phyloP scores from a whole-genome alignment of 2,888 invertebrate species.

The Lymantria dispar region DNA sequence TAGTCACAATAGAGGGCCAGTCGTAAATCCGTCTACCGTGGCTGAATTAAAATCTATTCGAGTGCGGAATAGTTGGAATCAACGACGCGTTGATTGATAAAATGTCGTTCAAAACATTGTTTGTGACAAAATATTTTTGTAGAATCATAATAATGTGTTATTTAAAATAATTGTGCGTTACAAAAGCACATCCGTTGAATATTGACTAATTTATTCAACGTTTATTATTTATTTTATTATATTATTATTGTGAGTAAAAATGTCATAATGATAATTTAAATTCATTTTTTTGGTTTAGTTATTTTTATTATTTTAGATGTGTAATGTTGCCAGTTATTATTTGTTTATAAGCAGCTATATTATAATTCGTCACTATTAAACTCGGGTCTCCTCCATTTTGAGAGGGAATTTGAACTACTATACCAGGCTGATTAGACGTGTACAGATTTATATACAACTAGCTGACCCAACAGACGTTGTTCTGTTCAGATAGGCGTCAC shows the following conservation, averaged over 20 bases:
- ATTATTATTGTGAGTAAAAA: not conserved
- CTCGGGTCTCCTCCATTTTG: too few species aligned
- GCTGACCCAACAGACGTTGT: too few species aligned
- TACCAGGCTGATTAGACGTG: too few species aligned
- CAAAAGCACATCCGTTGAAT: not conserved
- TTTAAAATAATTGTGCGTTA: not conserved
- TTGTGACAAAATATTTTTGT: slow-evolving; percentile 15
- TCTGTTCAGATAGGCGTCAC: too few species aligned
- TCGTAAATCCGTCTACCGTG: slow-evolving; percentile 63
- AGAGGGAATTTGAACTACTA: too few species aligned
- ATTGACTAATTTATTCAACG: slow-evolving; percentile 2
- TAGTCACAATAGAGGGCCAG: slow-evolving; percentile 59
- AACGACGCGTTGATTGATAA: slow-evolving; percentile 54
- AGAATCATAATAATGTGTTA: slow-evolving; percentile 1
- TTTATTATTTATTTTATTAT: not conserved
- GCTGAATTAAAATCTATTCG: slow-evolving; percentile 57
- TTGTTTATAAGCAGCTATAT: too few species aligned
- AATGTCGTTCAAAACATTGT: slow-evolving; percentile 36
- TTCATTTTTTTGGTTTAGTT: slow-evolving; percentile 10
- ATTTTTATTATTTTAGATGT: not conserved
- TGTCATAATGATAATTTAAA: not conserved
- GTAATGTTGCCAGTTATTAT: too few species aligned
- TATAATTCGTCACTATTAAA: too few species aligned
- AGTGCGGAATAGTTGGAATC: slow-evolving; percentile 44
- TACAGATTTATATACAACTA: too few species aligned